phyloP scores from a whole-genome alignment of 2,113 vertebrate genomes.

The Lasiurus borealis region DNA sequence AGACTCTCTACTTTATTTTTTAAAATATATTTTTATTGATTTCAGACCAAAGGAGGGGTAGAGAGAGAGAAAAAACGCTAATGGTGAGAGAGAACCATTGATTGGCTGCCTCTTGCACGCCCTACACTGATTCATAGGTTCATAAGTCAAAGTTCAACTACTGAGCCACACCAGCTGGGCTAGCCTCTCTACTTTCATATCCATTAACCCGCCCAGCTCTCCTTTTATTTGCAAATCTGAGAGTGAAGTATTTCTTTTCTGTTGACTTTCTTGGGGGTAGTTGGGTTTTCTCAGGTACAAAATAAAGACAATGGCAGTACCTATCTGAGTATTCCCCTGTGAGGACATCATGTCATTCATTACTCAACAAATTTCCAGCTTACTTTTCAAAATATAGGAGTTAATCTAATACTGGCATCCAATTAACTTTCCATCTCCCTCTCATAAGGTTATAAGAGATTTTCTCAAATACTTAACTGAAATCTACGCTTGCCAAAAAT shows the following conservation, averaged over 20 bases:
- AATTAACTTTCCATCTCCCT: background rate
- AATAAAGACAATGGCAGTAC: background rate
- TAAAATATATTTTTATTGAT: too few relatives aligned
- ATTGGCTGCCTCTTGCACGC: too few relatives aligned
- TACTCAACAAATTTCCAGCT: background rate
- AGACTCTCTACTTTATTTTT: background rate
- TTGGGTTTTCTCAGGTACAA: background rate
- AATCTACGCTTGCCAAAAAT: constrained; percentile 27
- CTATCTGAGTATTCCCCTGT: background rate
- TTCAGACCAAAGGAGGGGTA: too few relatives aligned
- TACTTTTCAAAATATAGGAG: constrained; percentile 4
- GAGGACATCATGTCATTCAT: background rate
- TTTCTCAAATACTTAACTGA: background rate
- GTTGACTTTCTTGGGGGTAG: background rate
- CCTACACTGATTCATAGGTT: too few relatives aligned
- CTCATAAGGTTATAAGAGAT: background rate
- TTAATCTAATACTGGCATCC: background rate
- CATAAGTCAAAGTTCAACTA: too few relatives aligned
- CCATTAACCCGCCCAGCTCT: background rate
- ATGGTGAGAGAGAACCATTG: too few relatives aligned
- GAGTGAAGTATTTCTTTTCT: background rate
- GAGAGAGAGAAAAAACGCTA: too few relatives aligned
- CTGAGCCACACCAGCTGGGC: too few relatives aligned
- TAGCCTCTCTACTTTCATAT: background rate
- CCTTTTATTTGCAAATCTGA: background rate